A percentile compares a stretch with the other conserved stretches of the same genome.
These are phyloP conservation scores for Apolygus lucorum DNA, from an alignment of 1,140 invertebrate species.

Conservation along the genomic window DNA sequence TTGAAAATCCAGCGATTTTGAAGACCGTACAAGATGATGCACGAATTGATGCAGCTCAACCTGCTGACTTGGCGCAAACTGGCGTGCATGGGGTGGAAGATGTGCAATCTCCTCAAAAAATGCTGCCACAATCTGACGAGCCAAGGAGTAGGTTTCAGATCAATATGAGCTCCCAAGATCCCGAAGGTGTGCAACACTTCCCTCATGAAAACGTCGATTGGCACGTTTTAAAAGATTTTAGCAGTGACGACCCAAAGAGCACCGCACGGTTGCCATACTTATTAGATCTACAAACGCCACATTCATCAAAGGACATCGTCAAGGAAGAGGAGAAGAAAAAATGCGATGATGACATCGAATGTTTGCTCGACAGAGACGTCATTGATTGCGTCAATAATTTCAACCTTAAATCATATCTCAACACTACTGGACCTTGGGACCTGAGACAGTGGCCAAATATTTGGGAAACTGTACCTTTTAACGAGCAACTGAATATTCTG, in stretches of 20 bases:
- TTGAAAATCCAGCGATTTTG: neutral
- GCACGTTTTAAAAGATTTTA: too few species aligned
- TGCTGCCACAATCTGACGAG: neutral
- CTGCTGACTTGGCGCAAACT: too few species aligned
- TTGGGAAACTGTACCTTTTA: neutral
- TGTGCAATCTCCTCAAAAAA: neutral
- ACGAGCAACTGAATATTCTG: constrained; percentile 41
- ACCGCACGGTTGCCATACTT: neutral
- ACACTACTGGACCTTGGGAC: neutral
- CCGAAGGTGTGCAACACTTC: neutral
- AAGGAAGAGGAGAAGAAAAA: neutral
- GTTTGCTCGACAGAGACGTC: neutral
- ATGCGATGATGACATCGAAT: neutral
- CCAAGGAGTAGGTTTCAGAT: neutral
- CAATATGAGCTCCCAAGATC: neutral
- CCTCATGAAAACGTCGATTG: too few species aligned
- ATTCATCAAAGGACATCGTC: neutral
- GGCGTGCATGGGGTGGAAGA: neutral
- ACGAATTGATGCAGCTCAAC: neutral
- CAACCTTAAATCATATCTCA: neutral
- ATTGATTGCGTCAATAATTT: neutral
- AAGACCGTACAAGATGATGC: neutral
- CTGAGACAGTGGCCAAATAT: neutral
- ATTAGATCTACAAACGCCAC: neutral
- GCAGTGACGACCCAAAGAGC: too few species aligned